Base-by-base conservation (phyloP, 2,797 vertebrate genomes). In the Acomys russatus region DNA sequence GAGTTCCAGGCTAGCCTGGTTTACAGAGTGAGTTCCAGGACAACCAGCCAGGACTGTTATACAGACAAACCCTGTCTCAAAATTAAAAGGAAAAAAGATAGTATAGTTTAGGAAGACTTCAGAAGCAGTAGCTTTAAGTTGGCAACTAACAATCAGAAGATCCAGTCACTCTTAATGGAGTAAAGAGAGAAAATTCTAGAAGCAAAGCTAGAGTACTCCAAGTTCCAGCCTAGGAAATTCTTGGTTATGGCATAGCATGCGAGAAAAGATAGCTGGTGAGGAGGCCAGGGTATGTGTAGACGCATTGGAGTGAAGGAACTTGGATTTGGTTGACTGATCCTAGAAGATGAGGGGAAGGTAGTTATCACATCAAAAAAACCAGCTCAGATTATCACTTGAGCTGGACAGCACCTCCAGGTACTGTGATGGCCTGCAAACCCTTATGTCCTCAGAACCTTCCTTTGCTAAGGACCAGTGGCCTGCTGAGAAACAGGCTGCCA, bases 301-400 rank as follows among this genome's bases (percentile, higher is more conserved):
- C 9, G 5, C 63, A 18, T 71, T 74, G 77, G 44, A 59, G 68
- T 90, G 49, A 49, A 15, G 38, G 49, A 68, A 15, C 20, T 68
- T 73, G 14, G 51, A 76, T 80, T 30, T 61, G 51, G 9, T 70
- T 28, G 30, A 14, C 18, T 79, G 88, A n/a, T 71, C 66, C 6
- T 17, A 2, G 94, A 70, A 63, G 12, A 70, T 1, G 17, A 88
- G 49, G 38, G 44, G 49, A 78, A 82, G n/a, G 74, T 25, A 25
- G 49, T 22, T 9, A 5, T 54, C n/a, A 51, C 0, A 17, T 44
- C 44, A 44, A 0, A 12, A 61, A 61, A 44, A 3, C 44, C 3
- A 59, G 30, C 79, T 54, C 30, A 22, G 66, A 11, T 61, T 4
- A 82, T 71, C 71, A 38, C 30, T 6, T 30, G 73, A 63, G 56